Conservation (phyloP, 2,888 invertebrate species). For the Reticulitermes lucifugus region DNA sequence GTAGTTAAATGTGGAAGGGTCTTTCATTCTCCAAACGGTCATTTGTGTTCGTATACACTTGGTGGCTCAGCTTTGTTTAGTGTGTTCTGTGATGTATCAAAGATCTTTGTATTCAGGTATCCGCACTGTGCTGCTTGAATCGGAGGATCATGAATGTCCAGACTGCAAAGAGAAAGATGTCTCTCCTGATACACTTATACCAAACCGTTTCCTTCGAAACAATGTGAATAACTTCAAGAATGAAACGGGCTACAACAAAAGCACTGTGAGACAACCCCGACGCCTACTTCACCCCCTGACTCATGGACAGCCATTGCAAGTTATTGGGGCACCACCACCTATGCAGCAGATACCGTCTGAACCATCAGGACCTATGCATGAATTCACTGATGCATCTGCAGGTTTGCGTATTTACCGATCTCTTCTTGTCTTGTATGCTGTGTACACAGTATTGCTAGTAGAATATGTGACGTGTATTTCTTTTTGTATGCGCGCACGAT, state of each 20-base stretch:
- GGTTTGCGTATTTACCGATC: neutral
- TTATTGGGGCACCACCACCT: constrained; percentile 15
- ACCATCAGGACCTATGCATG: neutral
- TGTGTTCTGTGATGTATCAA: too few relatives aligned
- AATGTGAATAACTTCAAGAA: constrained; percentile 92
- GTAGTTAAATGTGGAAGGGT: too few relatives aligned
- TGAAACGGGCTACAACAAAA: constrained; percentile 87
- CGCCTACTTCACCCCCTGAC: neutral
- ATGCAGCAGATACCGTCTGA: neutral
- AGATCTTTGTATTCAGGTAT: constrained; percentile 74
- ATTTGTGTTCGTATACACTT: too few relatives aligned
- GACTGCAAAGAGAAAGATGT: constrained; percentile 94
- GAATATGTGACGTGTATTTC: neutral
- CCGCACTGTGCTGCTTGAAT: constrained; percentile 87
- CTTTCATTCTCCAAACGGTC: too few relatives aligned
- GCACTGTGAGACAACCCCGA: neutral
- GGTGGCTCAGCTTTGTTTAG: too few relatives aligned
- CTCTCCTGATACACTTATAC: constrained; percentile 92
- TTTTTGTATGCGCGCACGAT: neutral
- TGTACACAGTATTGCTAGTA: neutral
- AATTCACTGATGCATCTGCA: neutral
- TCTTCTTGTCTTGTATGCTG: neutral
- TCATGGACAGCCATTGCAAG: constrained; percentile 14
- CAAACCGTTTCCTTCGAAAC: constrained; percentile 90
- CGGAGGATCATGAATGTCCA: constrained; percentile 95